Percentiles rank a stretch among this genome's conserved stretches.
Evolutionary conservation across 1,140 invertebrate genomes (phyloP).

Genomic region (Sycobia sp.): DNA sequence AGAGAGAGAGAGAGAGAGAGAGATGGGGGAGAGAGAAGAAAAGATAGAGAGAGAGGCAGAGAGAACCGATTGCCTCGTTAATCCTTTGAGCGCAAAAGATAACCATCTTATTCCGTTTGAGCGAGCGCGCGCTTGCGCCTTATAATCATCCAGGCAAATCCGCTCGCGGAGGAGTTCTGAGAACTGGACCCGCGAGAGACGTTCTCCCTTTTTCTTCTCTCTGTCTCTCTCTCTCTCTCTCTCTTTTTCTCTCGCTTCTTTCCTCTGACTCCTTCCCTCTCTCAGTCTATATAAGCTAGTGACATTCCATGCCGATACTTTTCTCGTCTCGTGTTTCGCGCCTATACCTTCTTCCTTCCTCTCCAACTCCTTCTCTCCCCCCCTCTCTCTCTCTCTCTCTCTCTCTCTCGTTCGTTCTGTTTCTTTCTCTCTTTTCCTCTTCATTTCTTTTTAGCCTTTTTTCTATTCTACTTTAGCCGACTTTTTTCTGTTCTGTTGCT

Average conservation of each 20-base stretch:
- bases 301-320: constrained; percentile 56
- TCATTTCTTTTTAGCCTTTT: too few species aligned
- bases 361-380: constrained; percentile 8
- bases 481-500: too few species aligned
- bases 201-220: background rate
- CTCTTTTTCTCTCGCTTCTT: constrained; percentile 24
- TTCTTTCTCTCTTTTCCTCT: constrained; percentile 22
- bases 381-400: background rate
- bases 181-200: constrained; percentile 46
- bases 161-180: constrained; percentile 51
- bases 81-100: constrained; percentile 54
- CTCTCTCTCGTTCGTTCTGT: constrained; percentile 7
- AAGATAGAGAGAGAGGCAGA: constrained; percentile 21
- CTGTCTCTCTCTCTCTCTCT: constrained; percentile 25
- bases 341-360: constrained; percentile 20
- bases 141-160: constrained; percentile 55
- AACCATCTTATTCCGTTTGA: constrained; percentile 51
- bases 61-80: constrained; percentile 48
- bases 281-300: constrained; percentile 43
- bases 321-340: constrained; percentile 51
- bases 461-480: too few species aligned
- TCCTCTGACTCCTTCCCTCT: background rate
- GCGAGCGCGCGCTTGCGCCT: constrained; percentile 44
- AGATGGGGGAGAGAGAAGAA: background rate
- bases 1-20: constrained; percentile 5